Conservation (phyloP, 2,888 invertebrate genomes). For the Epistrophella euchroma region DNA sequence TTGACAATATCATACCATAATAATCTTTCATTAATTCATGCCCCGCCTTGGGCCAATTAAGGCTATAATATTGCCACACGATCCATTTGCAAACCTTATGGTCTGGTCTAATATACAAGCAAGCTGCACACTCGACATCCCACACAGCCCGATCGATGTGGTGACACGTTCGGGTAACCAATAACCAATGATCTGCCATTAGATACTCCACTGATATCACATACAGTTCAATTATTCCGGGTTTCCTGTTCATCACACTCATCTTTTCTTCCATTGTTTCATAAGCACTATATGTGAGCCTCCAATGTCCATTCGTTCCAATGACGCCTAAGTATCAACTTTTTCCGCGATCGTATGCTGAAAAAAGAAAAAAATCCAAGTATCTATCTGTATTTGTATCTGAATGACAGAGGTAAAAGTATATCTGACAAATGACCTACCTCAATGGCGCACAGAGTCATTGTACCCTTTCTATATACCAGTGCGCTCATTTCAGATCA, state of each 20-base stretch:
- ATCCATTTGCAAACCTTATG: constrained; percentile 60
- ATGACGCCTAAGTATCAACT: constrained; percentile 36
- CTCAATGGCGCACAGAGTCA: constrained; percentile 53
- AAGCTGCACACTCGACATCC: constrained; percentile 43
- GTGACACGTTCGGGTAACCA: constrained; percentile 21
- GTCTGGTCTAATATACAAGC: constrained; percentile 30
- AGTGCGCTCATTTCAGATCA: constrained; percentile 5
- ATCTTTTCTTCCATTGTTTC: constrained; percentile 2
- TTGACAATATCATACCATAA: constrained; percentile 67
- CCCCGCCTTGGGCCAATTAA: constrained; percentile 64
- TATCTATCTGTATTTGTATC: constrained; percentile 15
- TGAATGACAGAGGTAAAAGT: constrained; percentile 29
- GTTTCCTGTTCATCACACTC: constrained; percentile 72
- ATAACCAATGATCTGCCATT: constrained; percentile 60
- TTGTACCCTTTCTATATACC: not conserved
- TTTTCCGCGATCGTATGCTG: not conserved
- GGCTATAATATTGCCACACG: constrained; percentile 58
- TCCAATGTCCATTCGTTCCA: not conserved
- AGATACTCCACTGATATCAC: constrained; percentile 62
- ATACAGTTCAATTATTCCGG: constrained; percentile 63
- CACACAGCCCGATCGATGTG: constrained; percentile 31
- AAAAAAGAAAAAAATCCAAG: not conserved
- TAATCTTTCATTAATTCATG: constrained; percentile 42
- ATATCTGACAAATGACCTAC: constrained; percentile 73
- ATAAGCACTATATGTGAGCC: constrained; percentile 10